A percentile compares a stretch with the other conserved stretches of the same genome.
Evolutionary conservation across 2,797 vertebrate genomes (phyloP).

Genomic region (Sparidentex hasta): DNA sequence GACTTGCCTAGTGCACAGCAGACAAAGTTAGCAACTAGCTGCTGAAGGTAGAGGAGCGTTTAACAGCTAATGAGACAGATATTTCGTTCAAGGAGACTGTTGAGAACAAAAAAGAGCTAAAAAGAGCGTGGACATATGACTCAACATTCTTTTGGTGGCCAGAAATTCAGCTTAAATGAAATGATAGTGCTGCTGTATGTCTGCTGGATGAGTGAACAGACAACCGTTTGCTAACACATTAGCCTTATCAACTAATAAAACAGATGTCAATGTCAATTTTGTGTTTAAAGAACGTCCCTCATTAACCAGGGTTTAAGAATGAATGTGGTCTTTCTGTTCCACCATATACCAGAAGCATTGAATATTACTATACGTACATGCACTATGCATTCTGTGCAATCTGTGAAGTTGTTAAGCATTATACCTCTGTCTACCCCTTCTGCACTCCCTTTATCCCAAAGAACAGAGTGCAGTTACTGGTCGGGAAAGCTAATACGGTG

Average conservation of each 20-base stretch:
- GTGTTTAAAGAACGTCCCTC: background rate
- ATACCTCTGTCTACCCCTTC: background rate
- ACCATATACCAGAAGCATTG: background rate
- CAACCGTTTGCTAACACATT: too few species aligned
- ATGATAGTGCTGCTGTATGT: background rate
- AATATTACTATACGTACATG: background rate
- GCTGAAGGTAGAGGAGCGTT: background rate
- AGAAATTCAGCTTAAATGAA: background rate
- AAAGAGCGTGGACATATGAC: background rate
- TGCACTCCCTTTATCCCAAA: conserved; percentile 9
- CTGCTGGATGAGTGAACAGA: background rate
- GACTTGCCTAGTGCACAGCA: too few species aligned
- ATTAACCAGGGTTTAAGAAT: background rate
- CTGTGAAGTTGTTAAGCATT: background rate
- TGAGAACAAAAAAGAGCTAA: too few species aligned
- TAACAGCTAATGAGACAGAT: background rate
- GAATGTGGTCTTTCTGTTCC: background rate
- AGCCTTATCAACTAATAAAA: too few species aligned
- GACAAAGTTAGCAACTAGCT: background rate
- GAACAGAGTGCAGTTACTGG: background rate
- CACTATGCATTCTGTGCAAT: background rate
- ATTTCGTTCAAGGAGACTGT: too few species aligned
- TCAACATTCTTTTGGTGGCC: background rate
- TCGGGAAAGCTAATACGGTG: conserved; percentile 18
- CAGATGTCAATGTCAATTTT: background rate